Evolutionary conservation across 2,888 invertebrate genomes (phyloP).

Genomic region (Epinotia ramella): DNA sequence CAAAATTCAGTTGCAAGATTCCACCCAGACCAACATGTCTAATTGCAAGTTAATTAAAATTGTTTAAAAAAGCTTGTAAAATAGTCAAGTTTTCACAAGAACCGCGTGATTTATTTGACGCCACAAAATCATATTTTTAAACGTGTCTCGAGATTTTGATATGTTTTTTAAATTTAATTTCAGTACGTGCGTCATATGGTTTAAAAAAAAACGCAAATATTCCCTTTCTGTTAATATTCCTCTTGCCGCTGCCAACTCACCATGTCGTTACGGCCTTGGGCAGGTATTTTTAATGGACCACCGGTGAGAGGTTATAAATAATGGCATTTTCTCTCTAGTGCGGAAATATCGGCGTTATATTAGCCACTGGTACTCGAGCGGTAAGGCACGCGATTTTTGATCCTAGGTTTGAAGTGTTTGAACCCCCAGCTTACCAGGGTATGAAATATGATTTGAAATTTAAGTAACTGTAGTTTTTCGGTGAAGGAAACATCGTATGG

Average conservation of each 20-base stretch:
- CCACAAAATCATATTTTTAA: neutral
- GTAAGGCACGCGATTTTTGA: too few species aligned
- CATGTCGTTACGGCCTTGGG: constrained; percentile 14
- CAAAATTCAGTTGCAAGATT: too few species aligned
- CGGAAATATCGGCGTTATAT: neutral
- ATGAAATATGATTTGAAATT: too few species aligned
- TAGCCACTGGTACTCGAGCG: too few species aligned
- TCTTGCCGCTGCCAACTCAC: constrained; percentile 22
- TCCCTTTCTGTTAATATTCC: constrained; percentile 14
- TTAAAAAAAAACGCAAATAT: neutral
- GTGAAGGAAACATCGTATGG: too few species aligned
- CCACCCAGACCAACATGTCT: too few species aligned
- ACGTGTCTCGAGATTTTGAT: constrained; percentile 16
- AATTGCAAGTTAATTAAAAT: too few species aligned
- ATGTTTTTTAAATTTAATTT: constrained; percentile 2
- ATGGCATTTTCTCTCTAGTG: neutral
- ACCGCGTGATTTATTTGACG: neutral
- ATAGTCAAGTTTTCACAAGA: neutral
- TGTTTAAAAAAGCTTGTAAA: neutral
- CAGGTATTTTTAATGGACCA: constrained; percentile 32
- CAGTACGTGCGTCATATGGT: constrained; percentile 25
- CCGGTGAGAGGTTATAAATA: constrained; percentile 17
- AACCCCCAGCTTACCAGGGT: too few species aligned
- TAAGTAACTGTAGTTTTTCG: too few species aligned
- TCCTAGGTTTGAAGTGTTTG: too few species aligned